Conservation (phyloP, 23 tunicate genomes). For the Corella eumyota region DNA sequence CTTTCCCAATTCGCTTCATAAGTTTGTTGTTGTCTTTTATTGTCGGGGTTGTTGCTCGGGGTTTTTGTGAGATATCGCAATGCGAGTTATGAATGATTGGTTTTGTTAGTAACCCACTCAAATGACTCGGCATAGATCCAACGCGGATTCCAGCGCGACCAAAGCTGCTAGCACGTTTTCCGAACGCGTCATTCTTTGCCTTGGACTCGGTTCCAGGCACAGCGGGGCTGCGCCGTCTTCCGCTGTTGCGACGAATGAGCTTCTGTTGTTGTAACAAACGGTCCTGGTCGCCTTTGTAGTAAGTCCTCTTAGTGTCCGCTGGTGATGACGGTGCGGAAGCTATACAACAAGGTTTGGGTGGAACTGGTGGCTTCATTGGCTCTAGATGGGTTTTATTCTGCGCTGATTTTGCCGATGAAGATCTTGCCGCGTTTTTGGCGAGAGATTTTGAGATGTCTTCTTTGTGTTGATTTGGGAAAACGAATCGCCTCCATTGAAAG, state of each 20-base stretch:
- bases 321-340: slow-evolving; percentile 4
- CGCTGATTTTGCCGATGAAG: slow-evolving; percentile 8
- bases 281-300: slow-evolving; percentile 2
- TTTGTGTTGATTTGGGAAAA: slow-evolving; percentile 22
- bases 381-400: slow-evolving; percentile 2
- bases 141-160: slow-evolving; percentile 17
- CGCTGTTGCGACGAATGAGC: slow-evolving; percentile 71
- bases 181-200: slow-evolving; percentile 10
- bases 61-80: slow-evolving; percentile 13
- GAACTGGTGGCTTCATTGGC: slow-evolving; percentile 33
- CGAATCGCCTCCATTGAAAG: slow-evolving; percentile 27
- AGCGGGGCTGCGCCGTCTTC: slow-evolving; percentile 5
- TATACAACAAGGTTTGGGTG: slow-evolving; percentile 10
- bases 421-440: neutral
- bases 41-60: neutral
- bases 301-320: neutral
- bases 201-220: neutral
- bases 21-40: neutral
- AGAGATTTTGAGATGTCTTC: slow-evolving; percentile 5
- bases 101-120: slow-evolving; percentile 17
- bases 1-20: neutral
- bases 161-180: slow-evolving; percentile 18
- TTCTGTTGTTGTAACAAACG: slow-evolving; percentile 38
- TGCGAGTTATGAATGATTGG: slow-evolving; percentile 45
- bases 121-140: slow-evolving; percentile 5